phyloP scores from a whole-genome alignment of 2,113 vertebrate species.

The Paralichthys olivaceus region DNA sequence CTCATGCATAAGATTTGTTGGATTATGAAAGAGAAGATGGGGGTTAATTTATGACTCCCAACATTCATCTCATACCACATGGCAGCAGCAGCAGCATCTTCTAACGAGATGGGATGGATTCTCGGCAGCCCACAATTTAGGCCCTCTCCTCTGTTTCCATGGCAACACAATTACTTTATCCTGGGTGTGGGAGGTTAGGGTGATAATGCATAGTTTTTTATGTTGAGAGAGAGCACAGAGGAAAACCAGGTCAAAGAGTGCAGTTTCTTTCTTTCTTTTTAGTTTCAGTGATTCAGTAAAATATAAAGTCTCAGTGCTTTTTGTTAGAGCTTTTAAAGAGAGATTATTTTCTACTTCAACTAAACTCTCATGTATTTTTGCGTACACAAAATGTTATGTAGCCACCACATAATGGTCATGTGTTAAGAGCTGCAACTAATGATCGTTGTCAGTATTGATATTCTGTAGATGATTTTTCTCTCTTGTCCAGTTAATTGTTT shows the following conservation, averaged over 20 bases:
- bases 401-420: not conserved
- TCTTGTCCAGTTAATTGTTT: no score
- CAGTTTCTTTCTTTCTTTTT: not conserved
- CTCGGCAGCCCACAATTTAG: constrained; percentile 52
- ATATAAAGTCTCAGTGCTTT: not conserved
- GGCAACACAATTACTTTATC: constrained; percentile 70
- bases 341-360: not conserved
- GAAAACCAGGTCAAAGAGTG: not conserved
- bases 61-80: constrained; percentile 39
- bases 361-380: not conserved
- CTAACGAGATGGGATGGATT: constrained; percentile 61
- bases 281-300: not conserved
- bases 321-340: not conserved
- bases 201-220: constrained; percentile 49
- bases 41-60: constrained; percentile 62
- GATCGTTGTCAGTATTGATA: not conserved
- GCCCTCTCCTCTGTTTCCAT: constrained; percentile 70
- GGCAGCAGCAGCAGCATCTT: constrained; percentile 42
- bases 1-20: constrained; percentile 19
- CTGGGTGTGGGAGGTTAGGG: constrained; percentile 51
- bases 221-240: constrained; percentile 14
- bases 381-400: not conserved
- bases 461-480: not conserved
- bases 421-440: not conserved
- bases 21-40: constrained; percentile 49